phyloP scores from a whole-genome alignment of 2,113 vertebrate species.

The Apaloderma vittatum region DNA sequence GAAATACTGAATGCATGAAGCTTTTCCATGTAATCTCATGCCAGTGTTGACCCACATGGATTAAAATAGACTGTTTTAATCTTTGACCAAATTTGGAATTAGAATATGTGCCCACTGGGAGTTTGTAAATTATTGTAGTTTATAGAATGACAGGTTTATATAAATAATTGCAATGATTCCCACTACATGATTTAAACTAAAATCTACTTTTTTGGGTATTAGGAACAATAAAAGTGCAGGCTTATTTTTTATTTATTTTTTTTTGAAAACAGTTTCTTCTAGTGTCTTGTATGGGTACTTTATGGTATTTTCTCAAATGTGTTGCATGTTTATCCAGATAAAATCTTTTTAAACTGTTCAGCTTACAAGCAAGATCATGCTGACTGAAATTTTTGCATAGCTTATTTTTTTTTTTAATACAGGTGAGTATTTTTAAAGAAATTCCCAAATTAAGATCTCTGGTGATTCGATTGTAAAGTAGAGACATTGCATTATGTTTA shows the following conservation, averaged over 20 bases:
- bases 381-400: background rate
- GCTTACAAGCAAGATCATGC: background rate
- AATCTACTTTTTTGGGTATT: slow-evolving; percentile 42
- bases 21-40: slow-evolving; percentile 82
- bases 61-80: slow-evolving; percentile 85
- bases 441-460: background rate
- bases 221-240: background rate
- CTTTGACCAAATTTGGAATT: slow-evolving; percentile 92
- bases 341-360: background rate
- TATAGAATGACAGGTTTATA: slow-evolving; percentile 80
- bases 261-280: background rate
- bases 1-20: slow-evolving; percentile 68
- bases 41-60: slow-evolving; percentile 86
- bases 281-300: background rate
- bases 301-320: background rate
- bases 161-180: slow-evolving; percentile 78
- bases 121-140: slow-evolving; percentile 82
- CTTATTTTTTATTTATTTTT: background rate
- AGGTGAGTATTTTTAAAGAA: slow-evolving; percentile 1
- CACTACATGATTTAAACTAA: slow-evolving; percentile 75
- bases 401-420: background rate
- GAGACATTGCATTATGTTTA: background rate
- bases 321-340: background rate
- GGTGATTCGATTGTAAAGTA: background rate
- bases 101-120: slow-evolving; percentile 78